Conservation (phyloP, 2,888 invertebrate species). For the Bombylius major region DNA sequence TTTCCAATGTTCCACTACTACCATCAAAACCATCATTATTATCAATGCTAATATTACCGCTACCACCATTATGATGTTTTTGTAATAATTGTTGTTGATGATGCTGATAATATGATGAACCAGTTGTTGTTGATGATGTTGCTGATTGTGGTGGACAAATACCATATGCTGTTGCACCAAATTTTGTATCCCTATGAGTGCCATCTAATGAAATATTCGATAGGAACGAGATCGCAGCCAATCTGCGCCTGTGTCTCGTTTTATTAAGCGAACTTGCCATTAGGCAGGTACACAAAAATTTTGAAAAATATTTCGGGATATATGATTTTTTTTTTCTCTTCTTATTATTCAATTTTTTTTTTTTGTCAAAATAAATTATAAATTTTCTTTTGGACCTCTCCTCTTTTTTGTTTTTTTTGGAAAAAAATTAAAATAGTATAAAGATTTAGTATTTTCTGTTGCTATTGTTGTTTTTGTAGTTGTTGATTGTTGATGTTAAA, state of each 20-base stretch:
- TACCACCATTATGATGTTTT: conserved; percentile 26
- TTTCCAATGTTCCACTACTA: conserved; percentile 31
- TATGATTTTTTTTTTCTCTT: background rate
- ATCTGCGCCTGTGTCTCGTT: conserved; percentile 66
- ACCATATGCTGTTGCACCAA: conserved; percentile 36
- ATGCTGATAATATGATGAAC: conserved; percentile 9
- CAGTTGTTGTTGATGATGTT: conserved; percentile 17
- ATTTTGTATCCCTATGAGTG: conserved; percentile 60
- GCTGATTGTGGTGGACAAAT: conserved; percentile 23
- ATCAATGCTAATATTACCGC: conserved; percentile 19
- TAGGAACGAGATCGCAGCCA: conserved; percentile 87
- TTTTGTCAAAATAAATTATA: no score
- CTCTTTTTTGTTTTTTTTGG: no score
- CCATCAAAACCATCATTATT: conserved; percentile 12
- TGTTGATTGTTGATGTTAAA: no score
- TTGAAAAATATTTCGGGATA: background rate
- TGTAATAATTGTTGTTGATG: conserved; percentile 11
- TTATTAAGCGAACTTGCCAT: conserved; percentile 39
- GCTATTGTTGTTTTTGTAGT: no score
- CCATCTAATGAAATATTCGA: conserved; percentile 93
- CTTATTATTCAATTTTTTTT: background rate
- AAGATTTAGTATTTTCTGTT: no score
- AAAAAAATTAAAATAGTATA: no score
- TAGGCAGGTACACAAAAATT: conserved; percentile 24
- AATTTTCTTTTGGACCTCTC: no score